Percentiles rank a stretch among this genome's conserved stretches.
Conservation (phyloP, 2,888 invertebrate genomes). For the Drosophila neonasuta region DNA sequence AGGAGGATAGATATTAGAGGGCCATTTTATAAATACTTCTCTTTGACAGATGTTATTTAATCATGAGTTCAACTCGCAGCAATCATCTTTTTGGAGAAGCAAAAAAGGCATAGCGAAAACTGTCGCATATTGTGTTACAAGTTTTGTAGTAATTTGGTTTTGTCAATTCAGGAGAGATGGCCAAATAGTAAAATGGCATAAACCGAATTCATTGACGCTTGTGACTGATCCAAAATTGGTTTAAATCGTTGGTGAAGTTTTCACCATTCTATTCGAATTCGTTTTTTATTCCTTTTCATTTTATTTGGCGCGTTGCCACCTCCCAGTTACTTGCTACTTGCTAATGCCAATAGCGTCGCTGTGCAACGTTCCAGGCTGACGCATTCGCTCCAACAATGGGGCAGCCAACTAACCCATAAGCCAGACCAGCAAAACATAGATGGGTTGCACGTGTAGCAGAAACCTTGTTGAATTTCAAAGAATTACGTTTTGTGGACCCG, state of each 20-base stretch:
- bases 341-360: slow-evolving; percentile 53
- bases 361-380: slow-evolving; percentile 68
- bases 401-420: neutral
- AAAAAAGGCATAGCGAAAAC: neutral
- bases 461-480: slow-evolving; percentile 27
- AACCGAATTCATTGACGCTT: slow-evolving; percentile 28
- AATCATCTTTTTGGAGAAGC: neutral
- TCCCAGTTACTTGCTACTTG: slow-evolving; percentile 25
- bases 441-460: slow-evolving; percentile 36
- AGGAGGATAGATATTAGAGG: neutral
- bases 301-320: neutral
- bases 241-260: slow-evolving; percentile 39
- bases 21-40: neutral
- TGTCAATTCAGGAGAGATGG: slow-evolving; percentile 9
- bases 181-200: slow-evolving; percentile 19
- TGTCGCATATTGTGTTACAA: neutral
- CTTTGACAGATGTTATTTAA: neutral
- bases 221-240: slow-evolving; percentile 52
- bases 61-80: slow-evolving; percentile 16
- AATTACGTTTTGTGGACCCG: slow-evolving; percentile 44
- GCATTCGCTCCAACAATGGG: slow-evolving; percentile 44
- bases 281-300: neutral
- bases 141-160: slow-evolving; percentile 8
- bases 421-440: slow-evolving; percentile 16
- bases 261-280: slow-evolving; percentile 6